phyloP scores from a whole-genome alignment of 2,888 invertebrate species.

The Smittia aterrima region DNA sequence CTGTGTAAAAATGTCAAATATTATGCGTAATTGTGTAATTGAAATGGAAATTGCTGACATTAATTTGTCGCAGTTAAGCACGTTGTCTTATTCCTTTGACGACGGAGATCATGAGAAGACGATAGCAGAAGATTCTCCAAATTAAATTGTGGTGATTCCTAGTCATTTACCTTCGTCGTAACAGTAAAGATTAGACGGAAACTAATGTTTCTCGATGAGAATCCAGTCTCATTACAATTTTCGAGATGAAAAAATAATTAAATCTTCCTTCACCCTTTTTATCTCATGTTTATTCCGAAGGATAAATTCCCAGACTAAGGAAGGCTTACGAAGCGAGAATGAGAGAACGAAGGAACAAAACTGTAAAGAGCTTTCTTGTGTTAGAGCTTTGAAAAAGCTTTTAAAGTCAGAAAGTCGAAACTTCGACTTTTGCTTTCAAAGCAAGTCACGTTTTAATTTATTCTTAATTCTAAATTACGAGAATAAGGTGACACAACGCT shows the following conservation, averaged over 20 bases:
- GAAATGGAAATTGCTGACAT: constrained; percentile 35
- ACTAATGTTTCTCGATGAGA: not conserved
- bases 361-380: too few relatives aligned
- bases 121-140: not conserved
- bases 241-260: not conserved
- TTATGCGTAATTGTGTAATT: constrained; percentile 36
- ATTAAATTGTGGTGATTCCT: constrained; percentile 27
- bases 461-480: too few relatives aligned
- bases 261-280: not conserved
- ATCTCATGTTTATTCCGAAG: too few relatives aligned
- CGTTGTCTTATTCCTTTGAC: not conserved
- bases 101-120: not conserved
- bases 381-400: too few relatives aligned
- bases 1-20: constrained; percentile 14
- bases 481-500: too few relatives aligned
- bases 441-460: too few relatives aligned
- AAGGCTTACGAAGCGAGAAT: too few relatives aligned
- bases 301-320: too few relatives aligned
- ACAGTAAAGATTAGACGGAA: constrained; percentile 9
- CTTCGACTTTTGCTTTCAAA: too few relatives aligned
- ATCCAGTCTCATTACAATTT: not conserved
- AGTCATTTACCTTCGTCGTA: not conserved
- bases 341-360: too few relatives aligned
- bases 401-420: too few relatives aligned
- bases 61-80: constrained; percentile 26